phyloP scores from a whole-genome alignment of 1,140 invertebrate genomes.

The Matsumurasca onukii region DNA sequence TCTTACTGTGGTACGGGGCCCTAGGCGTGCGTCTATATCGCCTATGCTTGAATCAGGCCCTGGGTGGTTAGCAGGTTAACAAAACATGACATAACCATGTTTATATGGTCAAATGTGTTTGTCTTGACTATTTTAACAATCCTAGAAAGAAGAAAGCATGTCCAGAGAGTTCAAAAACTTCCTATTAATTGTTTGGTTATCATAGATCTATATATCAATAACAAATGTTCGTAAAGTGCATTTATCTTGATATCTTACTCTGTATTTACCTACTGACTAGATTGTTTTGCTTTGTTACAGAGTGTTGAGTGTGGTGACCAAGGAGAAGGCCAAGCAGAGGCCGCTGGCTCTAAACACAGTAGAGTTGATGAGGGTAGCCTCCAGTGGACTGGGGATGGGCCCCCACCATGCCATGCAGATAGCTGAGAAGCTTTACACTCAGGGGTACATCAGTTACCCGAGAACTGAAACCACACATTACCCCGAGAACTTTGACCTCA shows the following conservation, averaged over 20 bases:
- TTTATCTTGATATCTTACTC: neutral
- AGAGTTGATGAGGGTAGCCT: conserved; percentile 94
- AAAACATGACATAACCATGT: too few species aligned
- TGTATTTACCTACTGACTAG: too few species aligned
- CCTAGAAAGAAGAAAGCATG: too few species aligned
- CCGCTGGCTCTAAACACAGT: conserved; percentile 96
- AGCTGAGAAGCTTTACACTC: conserved; percentile 88
- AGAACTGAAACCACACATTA: conserved; percentile 97
- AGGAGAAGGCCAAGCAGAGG: conserved; percentile 76
- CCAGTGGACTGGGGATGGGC: conserved; percentile 89
- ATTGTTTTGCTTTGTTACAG: conserved; percentile 54
- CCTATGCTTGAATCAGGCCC: too few species aligned
- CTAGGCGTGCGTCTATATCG: too few species aligned
- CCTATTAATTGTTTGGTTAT: too few species aligned
- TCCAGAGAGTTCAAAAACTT: too few species aligned
- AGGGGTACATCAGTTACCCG: conserved; percentile 95
- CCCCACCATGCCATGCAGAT: conserved; percentile 97
- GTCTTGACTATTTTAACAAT: too few species aligned
- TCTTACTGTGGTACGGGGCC: too few species aligned
- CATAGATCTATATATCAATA: too few species aligned
- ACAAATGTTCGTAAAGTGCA: neutral
- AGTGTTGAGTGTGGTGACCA: conserved; percentile 55
- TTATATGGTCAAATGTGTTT: too few species aligned
- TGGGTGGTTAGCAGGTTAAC: too few species aligned
- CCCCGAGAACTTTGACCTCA: conserved; percentile 91